Base-by-base conservation (phyloP, 2,888 invertebrate genomes). In the Nemotelus nigrinus region DNA sequence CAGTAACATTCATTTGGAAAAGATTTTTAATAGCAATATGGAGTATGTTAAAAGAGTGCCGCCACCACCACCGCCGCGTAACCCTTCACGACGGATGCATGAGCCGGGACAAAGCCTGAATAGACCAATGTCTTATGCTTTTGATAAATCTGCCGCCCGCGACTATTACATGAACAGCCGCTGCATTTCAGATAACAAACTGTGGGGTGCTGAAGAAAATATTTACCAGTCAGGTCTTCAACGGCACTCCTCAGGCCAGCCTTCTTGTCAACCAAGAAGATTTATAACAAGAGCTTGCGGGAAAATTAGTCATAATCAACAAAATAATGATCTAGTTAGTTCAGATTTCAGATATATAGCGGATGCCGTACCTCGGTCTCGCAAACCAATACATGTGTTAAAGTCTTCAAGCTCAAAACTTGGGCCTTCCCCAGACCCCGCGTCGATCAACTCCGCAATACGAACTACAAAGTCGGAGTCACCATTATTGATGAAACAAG, bases 21-120 rank as follows among this genome's bases (percentile, higher is more conserved):
- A 86, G 75, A 48, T 76, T 1, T n/a, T 43, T n/a, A 41, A 55
- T 55, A 39, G 8, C 43, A 45, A 3, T 1, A 82, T 81, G 78
- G 82, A 83, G 6, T 48, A 63, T n/a, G 82, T 82, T 5, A 85
- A 85, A 72, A 89, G 88, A 67, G 83, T 90, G 55, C 94, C 94
- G 3, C 94, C 95, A 0, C 92, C 93, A 3, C 94, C 94, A 47
- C 94, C 95, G 0, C 94, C 94, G n/a, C 88, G 93, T 82, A 94
- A 93, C 86, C 93, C 92, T 80, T 89, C 90, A 82, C 89, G 92
- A 78, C 83, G 88, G 77, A 88, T 90, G n/a, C 87, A 89, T 78
- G 85, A 88, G n/a, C 88, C 87, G 80, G 88, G 88, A 7, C 85
- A 88, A 70, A 84, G 81, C 83, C 88, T 84, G 80, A 82, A 82